phyloP scores from a whole-genome alignment of 2,888 invertebrate species.

The Gasteruption jaculator region DNA sequence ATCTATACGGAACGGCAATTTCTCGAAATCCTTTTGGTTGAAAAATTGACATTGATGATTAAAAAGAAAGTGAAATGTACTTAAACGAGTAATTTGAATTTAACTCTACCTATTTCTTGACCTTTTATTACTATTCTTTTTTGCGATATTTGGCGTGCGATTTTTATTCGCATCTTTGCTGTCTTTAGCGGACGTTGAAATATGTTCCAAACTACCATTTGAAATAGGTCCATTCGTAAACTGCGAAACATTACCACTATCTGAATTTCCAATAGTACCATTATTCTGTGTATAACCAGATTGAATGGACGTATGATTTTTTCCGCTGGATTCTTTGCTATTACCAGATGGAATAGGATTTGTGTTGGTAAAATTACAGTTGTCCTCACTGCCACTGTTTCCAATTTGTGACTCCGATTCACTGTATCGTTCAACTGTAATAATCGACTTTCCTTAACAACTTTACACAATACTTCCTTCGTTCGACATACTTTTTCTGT shows the following conservation, averaged over 20 bases:
- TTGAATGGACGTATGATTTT: slow-evolving; percentile 44
- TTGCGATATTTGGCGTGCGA: slow-evolving; percentile 56
- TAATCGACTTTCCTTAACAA: too few relatives aligned
- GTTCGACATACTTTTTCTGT: too few relatives aligned
- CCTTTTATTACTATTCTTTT: slow-evolving; percentile 78
- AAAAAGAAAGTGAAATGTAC: too few relatives aligned
- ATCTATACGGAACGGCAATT: too few relatives aligned
- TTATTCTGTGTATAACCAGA: slow-evolving; percentile 45
- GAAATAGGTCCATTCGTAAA: slow-evolving; percentile 46
- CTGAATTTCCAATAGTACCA: slow-evolving; percentile 40
- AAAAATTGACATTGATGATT: too few relatives aligned
- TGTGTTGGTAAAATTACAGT: slow-evolving; percentile 48
- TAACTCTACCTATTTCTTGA: slow-evolving; percentile 70
- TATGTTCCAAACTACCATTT: slow-evolving; percentile 63
- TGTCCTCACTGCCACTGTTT: slow-evolving; percentile 56
- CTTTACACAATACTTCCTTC: too few relatives aligned
- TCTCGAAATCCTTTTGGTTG: too few relatives aligned
- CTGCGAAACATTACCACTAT: slow-evolving; percentile 34
- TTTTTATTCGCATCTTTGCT: slow-evolving; percentile 53
- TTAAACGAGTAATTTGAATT: too few relatives aligned
- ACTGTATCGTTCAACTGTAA: slow-evolving; percentile 76
- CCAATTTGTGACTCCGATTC: slow-evolving; percentile 80
- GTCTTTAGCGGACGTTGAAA: slow-evolving; percentile 56
- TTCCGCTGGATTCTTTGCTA: slow-evolving; percentile 47
- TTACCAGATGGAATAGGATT: slow-evolving; percentile 40